Evolutionary conservation across 2,888 invertebrate genomes (phyloP).

Genomic region (Pseudoips prasinana): DNA sequence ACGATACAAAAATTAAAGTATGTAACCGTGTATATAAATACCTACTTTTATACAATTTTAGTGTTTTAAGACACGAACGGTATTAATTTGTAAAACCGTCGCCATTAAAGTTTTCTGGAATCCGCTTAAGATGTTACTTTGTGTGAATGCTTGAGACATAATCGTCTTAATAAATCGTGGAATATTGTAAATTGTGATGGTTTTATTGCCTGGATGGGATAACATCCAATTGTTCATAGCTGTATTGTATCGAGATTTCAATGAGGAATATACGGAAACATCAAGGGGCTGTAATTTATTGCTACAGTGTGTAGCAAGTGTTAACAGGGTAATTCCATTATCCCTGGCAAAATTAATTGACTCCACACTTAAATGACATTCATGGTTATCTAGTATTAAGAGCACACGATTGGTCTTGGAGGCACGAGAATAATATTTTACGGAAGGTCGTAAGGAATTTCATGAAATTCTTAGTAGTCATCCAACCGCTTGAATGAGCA

Average conservation of each 20-base stretch:
- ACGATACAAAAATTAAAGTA: too few relatives aligned
- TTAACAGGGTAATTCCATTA: slow-evolving; percentile 5
- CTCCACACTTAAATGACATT: slow-evolving; percentile 1
- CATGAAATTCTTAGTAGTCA: slow-evolving; percentile 7
- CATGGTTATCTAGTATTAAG: neutral
- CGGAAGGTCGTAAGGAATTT: slow-evolving; percentile 6
- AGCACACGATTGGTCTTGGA: neutral
- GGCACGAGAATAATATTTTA: slow-evolving; percentile 2
- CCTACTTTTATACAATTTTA: too few relatives aligned
- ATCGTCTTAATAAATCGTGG: too few relatives aligned
- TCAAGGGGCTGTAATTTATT: slow-evolving; percentile 11
- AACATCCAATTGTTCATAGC: slow-evolving; percentile 8
- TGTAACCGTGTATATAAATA: too few relatives aligned
- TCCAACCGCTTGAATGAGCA: slow-evolving; percentile 11
- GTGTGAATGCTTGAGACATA: too few relatives aligned
- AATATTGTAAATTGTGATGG: too few relatives aligned
- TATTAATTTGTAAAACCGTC: slow-evolving; percentile 1
- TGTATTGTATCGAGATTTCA: slow-evolving; percentile 6
- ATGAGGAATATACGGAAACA: slow-evolving; percentile 5
- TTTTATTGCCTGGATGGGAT: slow-evolving; percentile 8
- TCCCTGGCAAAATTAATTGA: slow-evolving; percentile 4
- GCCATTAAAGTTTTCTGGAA: slow-evolving; percentile 1
- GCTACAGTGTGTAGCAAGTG: slow-evolving; percentile 9
- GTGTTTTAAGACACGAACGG: too few relatives aligned
- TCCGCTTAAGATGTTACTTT: too few relatives aligned